Evolutionary conservation across 1,140 invertebrate genomes (phyloP), one percentile per base, ranked within the genome.

Genomic region (Drosophila pseudoobscura): DNA sequence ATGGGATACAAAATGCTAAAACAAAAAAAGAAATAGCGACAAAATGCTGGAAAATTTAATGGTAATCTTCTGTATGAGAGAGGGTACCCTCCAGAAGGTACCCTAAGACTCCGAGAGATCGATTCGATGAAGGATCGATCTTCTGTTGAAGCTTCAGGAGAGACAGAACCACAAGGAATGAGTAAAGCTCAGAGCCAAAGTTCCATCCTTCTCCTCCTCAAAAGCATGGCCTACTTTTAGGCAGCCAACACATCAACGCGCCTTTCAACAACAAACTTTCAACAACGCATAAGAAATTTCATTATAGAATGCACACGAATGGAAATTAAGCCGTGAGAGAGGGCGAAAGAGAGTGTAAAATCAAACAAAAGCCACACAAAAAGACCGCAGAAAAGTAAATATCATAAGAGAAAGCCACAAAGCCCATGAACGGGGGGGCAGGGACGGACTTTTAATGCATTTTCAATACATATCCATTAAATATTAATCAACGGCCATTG

Each of bases 391-490:
- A 13, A 57, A 51, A 44, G 58, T 58, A 53, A 73, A 78, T 35
- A 73, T 41, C 47, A 52, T 13, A 29, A 15, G 60, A 68, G 29
- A 31, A 56, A 43, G 7, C 11, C 29, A 39, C 49, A 61, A 39
- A 51, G 44, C 15, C 39, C 41, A 22, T n/a, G 31, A 9, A 17
- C 0, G 17, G 24, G 24, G 13, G 6, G 8, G 24, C 3, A 7
- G 8, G 22, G 13, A 17, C 8, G 35, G 50, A 57, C 52, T 53
- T 65, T 63, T 68, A 85, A 77, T 84, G 80, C 77, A 68, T 85
- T 80, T 74, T 69, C 80, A 74, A 84, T 84, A 85, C 52, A 76
- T 85, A 69, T 65, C 69, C 77, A 85, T 87, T 78, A 87, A 80
- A 80, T 78, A 80, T 85, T 85, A 85, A 85, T 85, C 77, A 80